phyloP scores from a whole-genome alignment of 2,797 vertebrate genomes.

The Astyanax mexicanus region DNA sequence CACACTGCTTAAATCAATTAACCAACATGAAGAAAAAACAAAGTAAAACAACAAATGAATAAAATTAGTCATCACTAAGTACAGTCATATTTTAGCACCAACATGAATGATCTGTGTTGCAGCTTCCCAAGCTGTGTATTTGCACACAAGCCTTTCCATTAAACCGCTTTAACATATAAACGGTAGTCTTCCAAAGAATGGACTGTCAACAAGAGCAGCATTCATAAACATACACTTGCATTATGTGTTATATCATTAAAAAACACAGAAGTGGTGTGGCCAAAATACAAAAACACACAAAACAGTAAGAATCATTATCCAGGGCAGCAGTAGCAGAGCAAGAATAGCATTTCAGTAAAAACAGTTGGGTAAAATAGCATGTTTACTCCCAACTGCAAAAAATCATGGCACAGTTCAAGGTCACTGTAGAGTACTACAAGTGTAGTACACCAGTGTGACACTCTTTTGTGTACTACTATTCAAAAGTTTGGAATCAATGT shows the following conservation, averaged over 20 bases:
- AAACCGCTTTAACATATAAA: constrained; percentile 25
- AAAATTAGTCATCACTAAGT: constrained; percentile 53
- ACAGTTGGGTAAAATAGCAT: neutral
- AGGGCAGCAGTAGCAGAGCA: neutral
- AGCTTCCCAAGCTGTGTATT: constrained; percentile 65
- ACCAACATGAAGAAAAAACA: constrained; percentile 49
- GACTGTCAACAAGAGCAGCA: constrained; percentile 76
- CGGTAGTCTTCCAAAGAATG: constrained; percentile 64
- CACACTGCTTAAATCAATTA: constrained; percentile 64
- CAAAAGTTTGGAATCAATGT: no score
- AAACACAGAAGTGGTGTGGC: constrained; percentile 29
- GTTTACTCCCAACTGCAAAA: no score
- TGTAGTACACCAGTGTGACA: no score
- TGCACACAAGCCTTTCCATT: constrained; percentile 22
- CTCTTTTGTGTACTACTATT: no score
- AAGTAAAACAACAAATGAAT: constrained; percentile 41
- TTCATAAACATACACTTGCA: constrained; percentile 74
- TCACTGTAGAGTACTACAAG: no score
- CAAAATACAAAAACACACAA: constrained; percentile 35
- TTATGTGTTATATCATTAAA: constrained; percentile 46
- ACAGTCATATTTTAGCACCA: constrained; percentile 77
- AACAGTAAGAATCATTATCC: constrained; percentile 17
- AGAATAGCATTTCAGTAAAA: neutral
- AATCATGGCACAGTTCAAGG: no score
- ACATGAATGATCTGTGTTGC: constrained; percentile 71